These are phyloP conservation scores for Dysmachus trigonus DNA, from an alignment of 2,888 invertebrate genomes.

Conservation along the genomic window DNA sequence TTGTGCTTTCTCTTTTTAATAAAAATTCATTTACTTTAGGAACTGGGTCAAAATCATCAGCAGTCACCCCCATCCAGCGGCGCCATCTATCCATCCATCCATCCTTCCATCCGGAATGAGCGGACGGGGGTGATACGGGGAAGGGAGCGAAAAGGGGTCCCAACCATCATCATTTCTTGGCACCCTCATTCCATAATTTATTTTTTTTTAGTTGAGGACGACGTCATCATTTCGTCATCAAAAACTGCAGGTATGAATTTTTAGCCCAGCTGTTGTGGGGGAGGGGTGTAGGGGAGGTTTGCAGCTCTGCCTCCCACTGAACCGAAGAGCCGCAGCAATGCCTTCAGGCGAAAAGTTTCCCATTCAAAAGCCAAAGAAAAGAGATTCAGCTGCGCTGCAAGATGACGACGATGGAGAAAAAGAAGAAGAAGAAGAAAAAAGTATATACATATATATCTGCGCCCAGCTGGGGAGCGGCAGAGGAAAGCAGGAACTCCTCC, in stretches of 20 bases:
- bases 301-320: background rate
- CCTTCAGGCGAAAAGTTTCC: constrained; percentile 25
- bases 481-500: background rate
- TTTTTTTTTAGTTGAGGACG: too few species aligned
- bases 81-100: background rate
- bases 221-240: constrained; percentile 41
- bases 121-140: background rate
- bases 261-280: background rate
- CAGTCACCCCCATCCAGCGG: background rate
- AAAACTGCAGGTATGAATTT: constrained; percentile 39
- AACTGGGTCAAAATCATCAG: constrained; percentile 47
- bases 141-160: background rate
- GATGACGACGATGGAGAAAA: constrained; percentile 20
- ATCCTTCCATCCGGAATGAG: background rate
- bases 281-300: too few species aligned
- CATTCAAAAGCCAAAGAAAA: constrained; percentile 20
- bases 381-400: constrained; percentile 29
- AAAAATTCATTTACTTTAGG: constrained; percentile 46
- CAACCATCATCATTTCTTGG: background rate
- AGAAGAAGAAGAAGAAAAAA: background rate
- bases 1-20: too few species aligned
- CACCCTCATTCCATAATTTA: too few species aligned
- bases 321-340: background rate
- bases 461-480: background rate
- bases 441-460: background rate